Base-by-base conservation (phyloP, 2,888 invertebrate species). In the Andrena hattorfiana region DNA sequence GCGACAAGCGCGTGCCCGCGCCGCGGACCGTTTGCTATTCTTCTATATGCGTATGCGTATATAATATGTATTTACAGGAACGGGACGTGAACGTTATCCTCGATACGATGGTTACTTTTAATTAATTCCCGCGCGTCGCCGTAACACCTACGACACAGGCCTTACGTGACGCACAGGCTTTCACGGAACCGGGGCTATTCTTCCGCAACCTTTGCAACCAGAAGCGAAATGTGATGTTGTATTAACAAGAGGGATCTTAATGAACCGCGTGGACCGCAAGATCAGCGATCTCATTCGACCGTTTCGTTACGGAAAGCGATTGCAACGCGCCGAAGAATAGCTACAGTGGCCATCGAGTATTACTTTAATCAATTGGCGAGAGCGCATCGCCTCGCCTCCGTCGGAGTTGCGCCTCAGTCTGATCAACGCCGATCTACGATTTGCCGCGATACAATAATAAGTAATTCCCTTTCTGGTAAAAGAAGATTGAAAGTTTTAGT, bases 11-110 rank as follows among this genome's bases (percentile, higher is more conserved):
- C 6, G 23, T 23, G 26, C 35, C 26, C 49, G 16, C 30, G 32
- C 13, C 23, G 26, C 35, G 49, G 32, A 32, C 54, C 13, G 23
- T 26, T 20, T 42, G 42, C 48, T 62, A 60, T 54, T 59, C n/a
- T 28, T 79, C 69, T 30, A 62, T 8, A 26, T 54, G 59, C 10
- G 32, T 8, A 26, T 54, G 59, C 10, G 32, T 60, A 23, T 66
- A 35, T 66, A 67, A 26, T 77, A 42, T n/a, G 13, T 69, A 32
- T 59, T 78, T 72, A 78, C 68, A 73, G 49, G 23, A 54, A 63
- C 54, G 49, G 35, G 2, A 49, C 64, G 56, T 13, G 26, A 80
- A 80, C 48, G 51, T 51, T 77, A 16, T 63, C 48, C 35, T 13
- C 32, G 51, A 51, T n/a, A 60, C 49, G 64, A 66, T 69, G 3